Evolutionary conservation across 2,888 invertebrate species (phyloP), one percentile per base, ranked within the genome.

Genomic region (Mimas tiliae): DNA sequence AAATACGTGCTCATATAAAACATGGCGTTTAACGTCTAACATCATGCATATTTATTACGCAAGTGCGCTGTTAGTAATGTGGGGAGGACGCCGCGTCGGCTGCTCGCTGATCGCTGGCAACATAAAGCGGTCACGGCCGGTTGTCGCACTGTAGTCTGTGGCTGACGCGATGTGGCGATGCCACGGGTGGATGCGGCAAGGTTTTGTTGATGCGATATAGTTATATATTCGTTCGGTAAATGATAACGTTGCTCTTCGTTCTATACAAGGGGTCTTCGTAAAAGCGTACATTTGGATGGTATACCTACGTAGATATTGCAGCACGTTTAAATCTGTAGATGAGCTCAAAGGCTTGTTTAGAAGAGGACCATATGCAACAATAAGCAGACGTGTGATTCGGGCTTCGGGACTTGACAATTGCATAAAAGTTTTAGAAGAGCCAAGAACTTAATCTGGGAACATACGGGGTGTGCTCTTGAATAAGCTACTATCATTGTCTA

Each of bases 91-190:
- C 65, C 34, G 16, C 47, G 65, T 69, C 78, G 74, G 69, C 69
- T 70, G 74, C 76, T 72, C 72, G 79, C 69, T 70, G 74, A 75
- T 72, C 72, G 79, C 76, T 77, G 80, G 77, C 62, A 52, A 63
- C 63, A 73, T 80, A 89, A 85, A 76, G 85, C 91, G 91, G 91
- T 91, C 91, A 91, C 74, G 91, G 88, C 78, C 88, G 88, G 86
- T 85, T 86, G 83, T 83, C 84, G 88, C 84, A 73, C 88, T 78
- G 77, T 72, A 70, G 67, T 50, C 88, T 78, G 77, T 72, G 70
- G 67, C 58, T 64, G 67, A 48, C 42, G 63, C 45, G 42, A 45
- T 78, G 78, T 72, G 71, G 38, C 53, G 47, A 33, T 42, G 45
- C 45, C 58, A 47, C 55, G 34, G 66, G 33, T 67, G 62, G 67